Evolutionary conservation across 1,140 invertebrate species (phyloP).

Genomic region (Nilaparvata lugens): DNA sequence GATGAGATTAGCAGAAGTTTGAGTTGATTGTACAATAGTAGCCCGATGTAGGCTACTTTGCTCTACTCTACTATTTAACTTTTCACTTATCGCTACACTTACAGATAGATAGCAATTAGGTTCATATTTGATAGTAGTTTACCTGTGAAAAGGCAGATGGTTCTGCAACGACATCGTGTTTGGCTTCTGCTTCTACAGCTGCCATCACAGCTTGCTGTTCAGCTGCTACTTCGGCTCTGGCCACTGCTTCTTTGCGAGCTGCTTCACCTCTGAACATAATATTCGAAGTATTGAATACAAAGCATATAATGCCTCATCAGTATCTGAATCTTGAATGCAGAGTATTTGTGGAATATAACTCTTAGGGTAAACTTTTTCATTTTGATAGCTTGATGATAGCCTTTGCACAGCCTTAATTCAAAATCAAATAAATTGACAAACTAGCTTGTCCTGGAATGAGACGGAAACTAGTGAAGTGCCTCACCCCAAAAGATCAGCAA

Average conservation of each 20-base stretch:
- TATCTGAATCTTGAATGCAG: background rate
- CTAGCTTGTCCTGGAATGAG: background rate
- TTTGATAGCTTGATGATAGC: too few species aligned
- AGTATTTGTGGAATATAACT: background rate
- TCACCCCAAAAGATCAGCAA: slow-evolving; percentile 67
- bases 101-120: too few species aligned
- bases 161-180: slow-evolving; percentile 49
- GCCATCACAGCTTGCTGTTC: slow-evolving; percentile 81
- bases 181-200: slow-evolving; percentile 71
- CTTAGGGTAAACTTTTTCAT: background rate
- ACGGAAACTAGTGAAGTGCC: background rate
- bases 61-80: too few species aligned
- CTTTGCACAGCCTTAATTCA: too few species aligned
- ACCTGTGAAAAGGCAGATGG: slow-evolving; percentile 57
- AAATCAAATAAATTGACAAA: too few species aligned
- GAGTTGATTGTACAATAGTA: too few species aligned
- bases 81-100: too few species aligned
- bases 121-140: too few species aligned
- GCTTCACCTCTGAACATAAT: slow-evolving; percentile 59
- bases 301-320: too few species aligned
- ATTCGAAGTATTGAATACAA: background rate
- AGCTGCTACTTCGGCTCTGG: slow-evolving; percentile 69
- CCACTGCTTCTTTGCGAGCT: slow-evolving; percentile 64
- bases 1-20: too few species aligned
- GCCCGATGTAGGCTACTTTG: too few species aligned